Percentiles rank a stretch among this genome's conserved stretches.
These are phyloP conservation scores for Ifrita kowaldi DNA, from an alignment of 2,113 vertebrate genomes.

Conservation along the genomic window DNA sequence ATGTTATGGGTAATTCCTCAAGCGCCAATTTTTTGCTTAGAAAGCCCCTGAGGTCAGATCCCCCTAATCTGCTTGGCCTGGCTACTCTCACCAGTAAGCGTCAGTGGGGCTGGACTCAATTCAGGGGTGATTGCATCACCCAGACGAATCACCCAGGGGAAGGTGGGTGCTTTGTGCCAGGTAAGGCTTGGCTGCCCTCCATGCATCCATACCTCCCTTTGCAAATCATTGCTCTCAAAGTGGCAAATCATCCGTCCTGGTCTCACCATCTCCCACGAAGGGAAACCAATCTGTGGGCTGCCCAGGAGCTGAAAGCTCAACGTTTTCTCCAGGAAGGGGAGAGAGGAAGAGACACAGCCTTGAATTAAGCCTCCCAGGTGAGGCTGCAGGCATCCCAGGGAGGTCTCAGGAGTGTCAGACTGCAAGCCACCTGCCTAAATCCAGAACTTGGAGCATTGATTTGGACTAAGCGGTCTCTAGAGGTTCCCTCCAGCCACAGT, in stretches of 20 bases:
- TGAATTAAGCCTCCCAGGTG: not conserved
- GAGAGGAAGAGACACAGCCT: not conserved
- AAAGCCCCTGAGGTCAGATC: not conserved
- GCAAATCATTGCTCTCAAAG: not conserved
- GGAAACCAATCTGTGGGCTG: not conserved
- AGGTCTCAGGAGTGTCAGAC: not conserved
- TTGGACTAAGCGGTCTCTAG: not conserved
- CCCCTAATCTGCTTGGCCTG: not conserved
- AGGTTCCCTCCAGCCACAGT: not conserved
- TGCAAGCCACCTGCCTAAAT: not conserved
- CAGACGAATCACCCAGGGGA: not conserved
- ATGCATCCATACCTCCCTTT: accelerated
- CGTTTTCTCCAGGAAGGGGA: not conserved
- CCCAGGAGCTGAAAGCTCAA: not conserved
- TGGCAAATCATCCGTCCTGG: not conserved
- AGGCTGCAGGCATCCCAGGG: not conserved
- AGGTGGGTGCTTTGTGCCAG: not conserved
- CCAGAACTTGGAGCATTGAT: accelerated
- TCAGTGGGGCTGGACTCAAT: not conserved
- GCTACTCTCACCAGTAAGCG: not conserved
- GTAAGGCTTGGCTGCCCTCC: not conserved
- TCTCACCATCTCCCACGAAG: not conserved
- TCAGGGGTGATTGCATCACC: not conserved
- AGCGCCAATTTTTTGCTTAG: not conserved
- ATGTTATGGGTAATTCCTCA: not conserved